A percentile compares a stretch with the other conserved stretches of the same genome.
These are phyloP conservation scores for Acanthosepion pharaonis DNA, from an alignment of 2,888 invertebrate genomes.

Conservation along the genomic window DNA sequence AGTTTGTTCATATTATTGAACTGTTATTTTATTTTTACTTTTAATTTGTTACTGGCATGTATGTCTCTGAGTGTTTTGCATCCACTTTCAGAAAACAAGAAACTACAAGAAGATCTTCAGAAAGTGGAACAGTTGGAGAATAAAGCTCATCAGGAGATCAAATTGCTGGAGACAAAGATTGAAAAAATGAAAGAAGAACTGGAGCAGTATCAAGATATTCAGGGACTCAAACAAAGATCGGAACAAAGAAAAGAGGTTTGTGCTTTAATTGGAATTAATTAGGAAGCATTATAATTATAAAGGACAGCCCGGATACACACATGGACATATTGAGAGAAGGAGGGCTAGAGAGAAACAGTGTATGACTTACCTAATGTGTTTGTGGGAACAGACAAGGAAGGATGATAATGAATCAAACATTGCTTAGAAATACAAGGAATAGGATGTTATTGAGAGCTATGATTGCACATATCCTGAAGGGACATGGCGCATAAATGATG, in stretches of 20 bases:
- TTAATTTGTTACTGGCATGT: neutral
- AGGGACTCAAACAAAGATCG: slow-evolving; percentile 76
- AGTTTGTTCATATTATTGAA: neutral
- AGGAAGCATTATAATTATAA: too few species aligned
- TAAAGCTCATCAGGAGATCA: slow-evolving; percentile 79
- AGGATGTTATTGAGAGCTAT: too few species aligned
- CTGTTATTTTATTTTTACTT: neutral
- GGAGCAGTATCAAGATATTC: slow-evolving; percentile 79
- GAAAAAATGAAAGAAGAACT: slow-evolving; percentile 80
- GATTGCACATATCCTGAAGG: too few species aligned
- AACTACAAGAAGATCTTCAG: slow-evolving; percentile 73
- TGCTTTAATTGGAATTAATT: neutral
- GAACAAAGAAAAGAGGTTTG: slow-evolving; percentile 76
- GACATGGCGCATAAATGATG: too few species aligned
- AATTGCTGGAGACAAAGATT: slow-evolving; percentile 76
- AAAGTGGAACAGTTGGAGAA: slow-evolving; percentile 81
- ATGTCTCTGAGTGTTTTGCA: neutral
- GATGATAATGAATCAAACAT: too few species aligned
- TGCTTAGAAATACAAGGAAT: too few species aligned
- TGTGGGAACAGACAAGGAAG: too few species aligned
- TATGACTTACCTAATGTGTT: too few species aligned
- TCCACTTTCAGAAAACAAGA: slow-evolving; percentile 69
- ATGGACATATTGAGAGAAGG: too few species aligned
- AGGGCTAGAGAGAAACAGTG: too few species aligned
- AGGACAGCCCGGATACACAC: too few species aligned